Evolutionary conservation across 2,797 vertebrate species (phyloP).

Genomic region (Tympanoctomys barrerae): DNA sequence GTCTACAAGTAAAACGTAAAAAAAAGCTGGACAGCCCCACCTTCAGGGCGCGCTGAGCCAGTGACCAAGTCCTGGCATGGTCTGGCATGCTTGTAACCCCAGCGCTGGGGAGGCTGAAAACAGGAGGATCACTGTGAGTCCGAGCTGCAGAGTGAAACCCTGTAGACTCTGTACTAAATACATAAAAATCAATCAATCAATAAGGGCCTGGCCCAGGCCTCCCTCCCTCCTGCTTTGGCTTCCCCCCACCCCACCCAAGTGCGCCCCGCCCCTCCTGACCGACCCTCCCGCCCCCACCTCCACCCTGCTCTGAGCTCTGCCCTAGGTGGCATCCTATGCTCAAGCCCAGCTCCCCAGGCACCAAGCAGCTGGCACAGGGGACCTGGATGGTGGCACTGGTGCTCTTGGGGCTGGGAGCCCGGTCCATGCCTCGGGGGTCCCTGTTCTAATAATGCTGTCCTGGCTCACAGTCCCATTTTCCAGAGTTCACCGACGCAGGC

Average conservation of each 20-base stretch:
- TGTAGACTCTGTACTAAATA: too few relatives aligned
- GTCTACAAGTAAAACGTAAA: background rate
- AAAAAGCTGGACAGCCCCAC: background rate
- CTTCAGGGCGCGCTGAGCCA: too few relatives aligned
- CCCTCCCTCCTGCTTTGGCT: background rate
- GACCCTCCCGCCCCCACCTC: background rate
- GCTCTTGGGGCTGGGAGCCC: background rate
- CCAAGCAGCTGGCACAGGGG: fast-evolving
- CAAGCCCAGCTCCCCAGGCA: background rate
- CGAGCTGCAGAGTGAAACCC: too few relatives aligned
- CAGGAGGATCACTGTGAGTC: too few relatives aligned
- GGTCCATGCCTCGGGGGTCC: too few relatives aligned
- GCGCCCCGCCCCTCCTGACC: background rate
- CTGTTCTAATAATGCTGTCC: background rate
- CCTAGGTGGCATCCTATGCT: background rate
- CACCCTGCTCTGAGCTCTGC: background rate
- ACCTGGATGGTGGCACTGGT: fast-evolving
- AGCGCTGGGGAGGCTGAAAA: too few relatives aligned
- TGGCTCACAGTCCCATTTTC: background rate
- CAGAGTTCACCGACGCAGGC: fast-evolving
- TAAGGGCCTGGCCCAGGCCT: background rate
- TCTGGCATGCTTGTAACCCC: too few relatives aligned
- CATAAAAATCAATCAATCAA: background rate
- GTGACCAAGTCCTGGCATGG: too few relatives aligned
- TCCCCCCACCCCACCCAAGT: too few relatives aligned